Evolutionary conservation across 1,140 invertebrate species (phyloP), one percentile per base, ranked within the genome.

Genomic region (Ectropis grisescens): DNA sequence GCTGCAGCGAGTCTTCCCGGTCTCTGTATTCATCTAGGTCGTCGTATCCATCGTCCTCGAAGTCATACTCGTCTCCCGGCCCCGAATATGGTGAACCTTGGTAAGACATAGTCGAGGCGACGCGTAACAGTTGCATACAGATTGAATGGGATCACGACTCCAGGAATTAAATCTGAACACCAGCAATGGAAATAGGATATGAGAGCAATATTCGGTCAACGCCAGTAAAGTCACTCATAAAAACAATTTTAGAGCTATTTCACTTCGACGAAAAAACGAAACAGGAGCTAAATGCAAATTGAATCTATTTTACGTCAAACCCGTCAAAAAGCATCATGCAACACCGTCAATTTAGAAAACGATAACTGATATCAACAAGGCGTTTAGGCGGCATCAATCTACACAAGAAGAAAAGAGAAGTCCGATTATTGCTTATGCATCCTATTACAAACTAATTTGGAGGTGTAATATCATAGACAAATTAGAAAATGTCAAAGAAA

Each of bases 91-190:
- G 76, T 64, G 79, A 82, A 64, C 79, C 79, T 68, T 80, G 75
- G 70, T 75, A 82, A 70, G 79, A 82, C 79, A 82, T 82, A 58
- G 68, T 72, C 48, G 71, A 80, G 55, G 64, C 58, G 57, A 72
- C 70, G 68, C 75, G 69, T 80, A 80, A 59, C 58, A 80, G 74
- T 80, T 76, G 71, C 74, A 80, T 80, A 76, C 74, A 80, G 74
- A 74, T 72, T 68, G 59, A 60, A 65, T 76, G 44, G 47, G 43
- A 57, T 57, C 50, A 60, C 65, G 54, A 55, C 58, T 59, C 68
- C 57, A 70, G 46, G 65, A 60, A 66, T 44, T 51, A 68, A 62
- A 46, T 53, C 50, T 56, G 48, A 52, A 48, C 43, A 52, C 46
- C 46, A 41, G 42, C 49, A 39, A 50, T 32, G 44, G 37, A 47